Evolutionary conservation across 2,113 vertebrate genomes (phyloP).

Genomic region (Acinonyx jubatus): DNA sequence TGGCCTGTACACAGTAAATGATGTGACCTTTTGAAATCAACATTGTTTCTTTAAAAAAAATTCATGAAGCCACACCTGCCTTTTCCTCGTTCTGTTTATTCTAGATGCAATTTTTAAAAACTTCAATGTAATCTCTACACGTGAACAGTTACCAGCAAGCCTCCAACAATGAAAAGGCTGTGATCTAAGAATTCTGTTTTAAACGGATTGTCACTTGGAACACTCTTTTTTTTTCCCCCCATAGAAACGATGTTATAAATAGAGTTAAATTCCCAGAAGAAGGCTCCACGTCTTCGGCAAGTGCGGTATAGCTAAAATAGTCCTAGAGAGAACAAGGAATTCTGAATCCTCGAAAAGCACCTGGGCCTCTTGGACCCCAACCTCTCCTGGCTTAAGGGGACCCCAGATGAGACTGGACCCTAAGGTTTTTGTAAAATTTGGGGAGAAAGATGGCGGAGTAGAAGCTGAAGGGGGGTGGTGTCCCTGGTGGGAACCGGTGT

Average conservation of each 20-base stretch:
- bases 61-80: not conserved
- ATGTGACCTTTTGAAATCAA: not conserved
- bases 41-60: not conserved
- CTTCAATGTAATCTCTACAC: not conserved
- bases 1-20: not conserved
- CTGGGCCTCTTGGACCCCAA: not conserved
- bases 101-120: not conserved
- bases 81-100: not conserved
- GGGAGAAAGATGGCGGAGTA: not conserved
- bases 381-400: not conserved
- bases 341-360: not conserved
- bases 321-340: not conserved
- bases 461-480: not conserved
- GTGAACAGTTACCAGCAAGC: not conserved
- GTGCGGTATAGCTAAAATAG: constrained; percentile 12
- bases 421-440: not conserved
- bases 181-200: not conserved
- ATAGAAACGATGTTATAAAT: constrained; percentile 64
- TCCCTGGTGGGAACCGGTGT: rapidly evolving
- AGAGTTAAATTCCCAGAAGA: constrained; percentile 20
- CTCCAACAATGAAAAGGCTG: not conserved
- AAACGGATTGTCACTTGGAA: constrained; percentile 3
- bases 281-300: not conserved
- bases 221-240: not conserved
- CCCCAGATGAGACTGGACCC: not conserved